Conservation (phyloP, 2,888 invertebrate species). For the Pseudococcus jackbeardsleyi region DNA sequence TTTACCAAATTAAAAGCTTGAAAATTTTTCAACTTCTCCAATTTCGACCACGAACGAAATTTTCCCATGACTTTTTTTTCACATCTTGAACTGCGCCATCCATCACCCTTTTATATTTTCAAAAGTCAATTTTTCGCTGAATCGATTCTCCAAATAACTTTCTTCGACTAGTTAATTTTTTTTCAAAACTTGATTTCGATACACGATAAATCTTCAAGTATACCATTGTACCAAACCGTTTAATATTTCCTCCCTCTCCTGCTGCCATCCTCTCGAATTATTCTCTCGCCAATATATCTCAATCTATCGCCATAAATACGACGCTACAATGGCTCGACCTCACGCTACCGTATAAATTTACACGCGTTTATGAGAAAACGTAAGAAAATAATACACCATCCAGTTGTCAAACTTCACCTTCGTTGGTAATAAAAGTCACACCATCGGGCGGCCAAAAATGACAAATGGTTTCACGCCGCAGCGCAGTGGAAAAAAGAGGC, state of each 20-base stretch:
- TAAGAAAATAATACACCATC: conserved; percentile 8
- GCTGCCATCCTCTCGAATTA: neutral
- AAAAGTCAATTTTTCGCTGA: neutral
- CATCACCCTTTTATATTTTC: neutral
- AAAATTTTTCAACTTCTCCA: too few relatives aligned
- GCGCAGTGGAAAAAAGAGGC: neutral
- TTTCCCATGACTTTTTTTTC: neutral
- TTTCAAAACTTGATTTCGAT: neutral
- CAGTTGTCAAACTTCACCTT: conserved; percentile 35
- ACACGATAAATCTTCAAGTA: neutral
- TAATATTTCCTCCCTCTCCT: neutral
- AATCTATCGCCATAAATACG: neutral
- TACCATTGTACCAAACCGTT: neutral
- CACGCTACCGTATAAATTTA: conserved; percentile 38
- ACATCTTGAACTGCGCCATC: neutral
- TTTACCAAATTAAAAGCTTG: too few relatives aligned
- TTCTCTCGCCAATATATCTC: neutral
- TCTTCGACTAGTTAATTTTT: neutral
- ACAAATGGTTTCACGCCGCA: conserved; percentile 24
- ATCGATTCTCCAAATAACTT: neutral
- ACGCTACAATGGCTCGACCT: neutral
- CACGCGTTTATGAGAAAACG: neutral
- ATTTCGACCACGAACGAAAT: too few relatives aligned
- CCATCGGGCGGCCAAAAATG: conserved; percentile 23
- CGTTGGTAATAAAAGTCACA: conserved; percentile 40